These are phyloP conservation scores for Rhabdomys pumilio DNA, from an alignment of 2,797 vertebrate species.

Conservation along the genomic window DNA sequence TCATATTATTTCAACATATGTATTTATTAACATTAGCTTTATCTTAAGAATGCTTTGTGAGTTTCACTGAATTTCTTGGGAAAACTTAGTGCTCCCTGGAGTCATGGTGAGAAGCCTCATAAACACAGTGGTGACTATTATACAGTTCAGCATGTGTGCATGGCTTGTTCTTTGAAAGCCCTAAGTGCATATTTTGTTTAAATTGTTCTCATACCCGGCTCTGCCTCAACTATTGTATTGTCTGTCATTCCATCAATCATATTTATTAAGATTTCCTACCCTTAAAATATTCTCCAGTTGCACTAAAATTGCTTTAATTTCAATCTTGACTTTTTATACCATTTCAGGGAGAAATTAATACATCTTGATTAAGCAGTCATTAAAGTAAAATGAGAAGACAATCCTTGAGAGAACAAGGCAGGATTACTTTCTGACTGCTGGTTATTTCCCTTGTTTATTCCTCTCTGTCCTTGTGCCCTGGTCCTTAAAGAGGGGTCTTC, in stretches of 20 bases:
- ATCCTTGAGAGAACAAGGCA: conserved; percentile 72
- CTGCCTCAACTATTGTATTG: conserved; percentile 27
- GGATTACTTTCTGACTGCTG: conserved; percentile 65
- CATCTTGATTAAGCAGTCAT: conserved; percentile 83
- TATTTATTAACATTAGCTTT: conserved; percentile 56
- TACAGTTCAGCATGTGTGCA: background rate
- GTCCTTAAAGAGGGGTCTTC: background rate
- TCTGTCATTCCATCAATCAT: conserved; percentile 74
- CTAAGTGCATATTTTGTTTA: conserved; percentile 74
- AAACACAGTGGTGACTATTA: conserved; percentile 37
- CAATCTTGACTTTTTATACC: conserved; percentile 73
- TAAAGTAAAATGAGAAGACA: conserved; percentile 82
- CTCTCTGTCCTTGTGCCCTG: conserved; percentile 4
- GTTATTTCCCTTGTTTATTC: conserved; percentile 76
- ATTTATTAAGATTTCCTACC: conserved; percentile 76
- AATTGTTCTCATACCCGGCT: conserved; percentile 68
- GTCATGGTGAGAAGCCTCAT: background rate
- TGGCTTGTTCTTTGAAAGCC: conserved; percentile 45
- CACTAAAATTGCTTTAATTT: conserved; percentile 80
- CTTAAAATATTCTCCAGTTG: conserved; percentile 74
- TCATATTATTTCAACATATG: background rate
- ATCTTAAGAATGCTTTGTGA: conserved; percentile 50
- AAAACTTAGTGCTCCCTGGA: conserved; percentile 29
- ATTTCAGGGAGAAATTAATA: conserved; percentile 82
- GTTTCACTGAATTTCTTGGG: background rate